phyloP scores from a whole-genome alignment of 2,113 vertebrate genomes.

The Anoplopoma fimbria region DNA sequence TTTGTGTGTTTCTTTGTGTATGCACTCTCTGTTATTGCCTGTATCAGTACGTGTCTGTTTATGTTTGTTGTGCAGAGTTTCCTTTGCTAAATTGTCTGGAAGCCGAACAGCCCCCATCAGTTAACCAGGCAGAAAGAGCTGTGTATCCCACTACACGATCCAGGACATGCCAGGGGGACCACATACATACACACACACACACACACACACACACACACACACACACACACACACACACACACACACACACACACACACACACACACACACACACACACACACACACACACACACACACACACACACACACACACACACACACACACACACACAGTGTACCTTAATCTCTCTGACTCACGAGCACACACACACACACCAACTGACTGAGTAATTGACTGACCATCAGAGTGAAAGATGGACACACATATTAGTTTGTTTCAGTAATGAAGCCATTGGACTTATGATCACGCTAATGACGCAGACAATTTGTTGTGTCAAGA shows the following conservation, averaged over 20 bases:
- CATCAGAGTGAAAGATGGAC: conserved; percentile 38
- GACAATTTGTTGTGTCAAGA: not conserved
- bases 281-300: conserved; percentile 26
- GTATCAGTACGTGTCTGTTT: conserved; percentile 78
- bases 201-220: conserved; percentile 18
- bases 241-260: not conserved
- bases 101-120: conserved; percentile 88
- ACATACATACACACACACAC: conserved; percentile 29
- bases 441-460: conserved; percentile 9
- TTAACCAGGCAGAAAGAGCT: conserved; percentile 92
- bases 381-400: conserved; percentile 62
- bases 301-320: conserved; percentile 32
- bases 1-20: conserved; percentile 51
- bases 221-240: conserved; percentile 1
- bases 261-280: not conserved
- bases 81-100: conserved; percentile 90
- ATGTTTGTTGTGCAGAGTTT: conserved; percentile 84
- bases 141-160: conserved; percentile 72
- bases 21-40: conserved; percentile 63
- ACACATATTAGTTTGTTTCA: not conserved
- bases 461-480: conserved; percentile 8
- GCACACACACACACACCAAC: conserved; percentile 31
- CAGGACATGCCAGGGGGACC: conserved; percentile 72
- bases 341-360: conserved; percentile 46
- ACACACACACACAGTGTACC: conserved; percentile 22